A percentile compares a stretch with the other conserved stretches of the same genome.
These are phyloP conservation scores for Brevimyrus niger DNA, from an alignment of 2,113 vertebrate species.

Conservation along the genomic window DNA sequence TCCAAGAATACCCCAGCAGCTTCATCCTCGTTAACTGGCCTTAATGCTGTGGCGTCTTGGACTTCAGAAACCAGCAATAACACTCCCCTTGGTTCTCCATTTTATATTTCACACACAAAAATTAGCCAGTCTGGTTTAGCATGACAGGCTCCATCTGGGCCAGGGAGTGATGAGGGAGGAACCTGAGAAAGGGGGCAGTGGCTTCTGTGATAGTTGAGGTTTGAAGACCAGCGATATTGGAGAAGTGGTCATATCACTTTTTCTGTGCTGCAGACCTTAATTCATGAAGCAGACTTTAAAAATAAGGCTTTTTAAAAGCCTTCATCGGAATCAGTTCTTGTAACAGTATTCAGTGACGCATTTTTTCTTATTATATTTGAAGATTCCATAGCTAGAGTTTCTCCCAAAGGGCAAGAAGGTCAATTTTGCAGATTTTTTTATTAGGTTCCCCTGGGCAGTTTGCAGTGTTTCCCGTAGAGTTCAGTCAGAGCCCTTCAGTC, in stretches of 20 bases:
- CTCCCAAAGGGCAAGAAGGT: background rate
- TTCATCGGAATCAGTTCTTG: background rate
- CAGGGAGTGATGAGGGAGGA: too few species aligned
- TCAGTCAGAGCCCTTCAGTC: background rate
- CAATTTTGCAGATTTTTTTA: background rate
- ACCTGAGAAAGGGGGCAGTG: background rate
- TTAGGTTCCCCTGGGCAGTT: background rate
- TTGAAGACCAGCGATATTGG: background rate
- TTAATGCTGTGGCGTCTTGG: constrained; percentile 26
- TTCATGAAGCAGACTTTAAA: background rate
- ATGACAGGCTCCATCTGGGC: background rate
- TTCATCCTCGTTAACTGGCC: constrained; percentile 10
- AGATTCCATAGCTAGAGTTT: background rate
- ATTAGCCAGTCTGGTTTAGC: constrained; percentile 7
- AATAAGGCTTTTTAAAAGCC: background rate
- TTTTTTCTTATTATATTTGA: background rate
- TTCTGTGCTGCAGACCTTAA: background rate
- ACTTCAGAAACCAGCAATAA: constrained; percentile 30
- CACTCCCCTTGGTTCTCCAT: constrained; percentile 5
- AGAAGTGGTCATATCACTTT: background rate
- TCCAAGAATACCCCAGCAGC: constrained; percentile 32
- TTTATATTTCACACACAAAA: constrained; percentile 16
- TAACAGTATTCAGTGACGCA: background rate
- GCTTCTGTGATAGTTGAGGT: background rate
- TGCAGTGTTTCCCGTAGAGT: background rate